Percentiles rank a stretch among this genome's conserved stretches.
phyloP scores from a whole-genome alignment of 1,140 invertebrate species.

The Rhagoletis zephyria region DNA sequence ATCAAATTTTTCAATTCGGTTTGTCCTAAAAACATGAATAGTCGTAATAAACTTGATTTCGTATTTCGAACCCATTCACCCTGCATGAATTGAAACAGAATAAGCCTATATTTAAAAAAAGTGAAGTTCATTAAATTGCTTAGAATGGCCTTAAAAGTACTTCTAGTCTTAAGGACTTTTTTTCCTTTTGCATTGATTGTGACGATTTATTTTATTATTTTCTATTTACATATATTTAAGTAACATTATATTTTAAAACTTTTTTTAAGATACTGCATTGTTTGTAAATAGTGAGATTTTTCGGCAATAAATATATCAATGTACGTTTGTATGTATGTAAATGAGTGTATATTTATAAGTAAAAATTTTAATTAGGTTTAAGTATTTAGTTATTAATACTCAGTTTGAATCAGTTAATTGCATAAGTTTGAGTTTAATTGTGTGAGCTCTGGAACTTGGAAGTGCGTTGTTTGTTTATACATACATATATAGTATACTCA shows the following conservation, averaged over 20 bases:
- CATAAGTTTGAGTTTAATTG: conserved; percentile 16
- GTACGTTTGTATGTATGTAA: conserved; percentile 50
- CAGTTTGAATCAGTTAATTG: conserved; percentile 29
- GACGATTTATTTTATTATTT: too few relatives aligned
- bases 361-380: conserved; percentile 58
- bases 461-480: conserved; percentile 16
- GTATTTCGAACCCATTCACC: too few relatives aligned
- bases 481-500: not conserved
- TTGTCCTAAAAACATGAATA: too few relatives aligned
- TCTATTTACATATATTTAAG: not conserved
- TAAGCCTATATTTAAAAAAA: too few relatives aligned
- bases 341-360: conserved; percentile 50
- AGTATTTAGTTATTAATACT: conserved; percentile 47
- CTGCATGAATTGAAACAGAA: too few relatives aligned
- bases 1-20: too few relatives aligned
- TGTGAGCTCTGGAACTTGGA: conserved; percentile 50
- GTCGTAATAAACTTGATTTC: too few relatives aligned
- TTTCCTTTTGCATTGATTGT: too few relatives aligned
- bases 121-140: too few relatives aligned
- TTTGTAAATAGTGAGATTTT: conserved; percentile 59
- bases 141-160: too few relatives aligned
- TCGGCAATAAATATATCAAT: conserved; percentile 63
- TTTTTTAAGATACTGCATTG: not conserved
- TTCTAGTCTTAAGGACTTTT: too few relatives aligned
- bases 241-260: not conserved